Evolutionary conservation across 1,140 invertebrate genomes (phyloP).

Genomic region (Diorhabda sublineata): DNA sequence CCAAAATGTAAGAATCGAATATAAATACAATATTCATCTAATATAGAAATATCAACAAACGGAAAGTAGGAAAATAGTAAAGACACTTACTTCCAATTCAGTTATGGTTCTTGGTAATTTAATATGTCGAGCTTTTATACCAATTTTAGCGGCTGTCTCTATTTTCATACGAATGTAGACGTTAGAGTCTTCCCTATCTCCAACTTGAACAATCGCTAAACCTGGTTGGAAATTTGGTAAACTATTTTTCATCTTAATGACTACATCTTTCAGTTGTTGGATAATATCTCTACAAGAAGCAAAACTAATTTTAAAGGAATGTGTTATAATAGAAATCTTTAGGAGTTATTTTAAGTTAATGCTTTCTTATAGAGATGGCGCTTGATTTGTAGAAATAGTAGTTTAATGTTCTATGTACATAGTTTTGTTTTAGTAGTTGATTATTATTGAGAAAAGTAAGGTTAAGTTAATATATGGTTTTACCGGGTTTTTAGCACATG

Average conservation of each 20-base stretch:
- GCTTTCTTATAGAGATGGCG: no score
- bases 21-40: not conserved
- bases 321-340: no score
- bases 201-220: slow-evolving; percentile 85
- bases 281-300: slow-evolving; percentile 65
- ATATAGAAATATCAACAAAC: no score
- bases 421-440: no score
- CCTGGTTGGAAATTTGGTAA: slow-evolving; percentile 66
- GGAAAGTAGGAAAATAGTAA: not conserved
- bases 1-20: not conserved
- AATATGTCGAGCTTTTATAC: slow-evolving; percentile 78
- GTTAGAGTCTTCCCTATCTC: slow-evolving; percentile 95
- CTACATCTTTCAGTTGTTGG: slow-evolving; percentile 63
- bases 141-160: slow-evolving; percentile 87
- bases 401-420: no score
- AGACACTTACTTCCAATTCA: slow-evolving; percentile 71
- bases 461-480: no score
- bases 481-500: no score
- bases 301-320: no score
- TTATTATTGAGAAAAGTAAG: no score
- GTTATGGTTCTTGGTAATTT: slow-evolving; percentile 78
- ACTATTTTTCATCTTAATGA: slow-evolving; percentile 56
- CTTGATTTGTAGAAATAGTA: no score
- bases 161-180: slow-evolving; percentile 98
- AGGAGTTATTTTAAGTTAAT: no score